Base-by-base conservation (phyloP, 2,113 vertebrate genomes). In the Zapornia atra region DNA sequence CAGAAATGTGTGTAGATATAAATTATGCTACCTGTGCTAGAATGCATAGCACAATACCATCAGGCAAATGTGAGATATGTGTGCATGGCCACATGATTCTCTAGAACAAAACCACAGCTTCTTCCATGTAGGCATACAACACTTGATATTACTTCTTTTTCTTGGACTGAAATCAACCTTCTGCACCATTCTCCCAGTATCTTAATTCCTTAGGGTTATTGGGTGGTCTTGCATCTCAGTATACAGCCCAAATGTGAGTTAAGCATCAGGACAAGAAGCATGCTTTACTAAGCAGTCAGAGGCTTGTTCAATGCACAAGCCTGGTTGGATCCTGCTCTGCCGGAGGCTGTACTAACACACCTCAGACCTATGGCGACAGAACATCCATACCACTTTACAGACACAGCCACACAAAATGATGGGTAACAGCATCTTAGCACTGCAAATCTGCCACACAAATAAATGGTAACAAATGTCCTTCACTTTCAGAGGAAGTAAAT, bases 301-400 rank as follows among this genome's bases (percentile, higher is more conserved):
- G 57, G 9, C 3, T 25, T 57, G n/a, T 25, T 70, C 44, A 19
- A 1, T 0, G 5, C 34, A 16, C 2, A 16, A 42, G 17, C 4
- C 20, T 72, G 18, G 6, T 31, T 71, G 12, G 33, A 33, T 11
- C 10, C 42, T 82, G 38, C 31, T n/a, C 15, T 79, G 24, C 14
- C 36, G 6, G 36, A 34, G 38, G 46, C 36, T 1, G 1, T 5
- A 4, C 10, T 9, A 63, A 28, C 15, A 2, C 40, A 4, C 9
- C 7, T 3, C 2, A 0, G 29, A 31, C 2, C 42, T 17, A 16
- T 0, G 26, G 2, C 24, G n/a, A 48, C 31, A 69, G 38, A n/a
- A 8, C 22, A 1, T 24, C 3, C 2, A 7, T 14, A 1, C 31
- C 33, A 1, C 26, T 57, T 34, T 1, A 40, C 11, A n/a, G 33